Percentiles rank a stretch among this genome's conserved stretches.
phyloP scores from a whole-genome alignment of 30 jellyfish, hydroid and myxozoan species.

The Hydractinia echinata region DNA sequence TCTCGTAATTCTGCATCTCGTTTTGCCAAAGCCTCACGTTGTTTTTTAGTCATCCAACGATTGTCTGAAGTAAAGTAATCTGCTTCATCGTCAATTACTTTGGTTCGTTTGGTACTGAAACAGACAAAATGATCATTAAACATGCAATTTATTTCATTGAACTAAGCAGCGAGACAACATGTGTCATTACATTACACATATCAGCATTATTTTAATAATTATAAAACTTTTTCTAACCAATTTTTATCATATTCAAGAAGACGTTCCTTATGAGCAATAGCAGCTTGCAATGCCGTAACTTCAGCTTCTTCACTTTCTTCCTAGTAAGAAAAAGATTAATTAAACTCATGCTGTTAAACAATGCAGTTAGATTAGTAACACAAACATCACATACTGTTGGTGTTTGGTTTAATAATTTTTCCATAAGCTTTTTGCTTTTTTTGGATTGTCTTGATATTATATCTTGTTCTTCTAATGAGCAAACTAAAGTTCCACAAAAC shows the following conservation, averaged over 20 bases:
- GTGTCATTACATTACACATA: not conserved
- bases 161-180: not conserved
- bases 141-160: not conserved
- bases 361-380: not conserved
- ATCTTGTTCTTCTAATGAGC: constrained; percentile 90
- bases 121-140: not conserved
- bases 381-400: constrained; percentile 1
- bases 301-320: not conserved
- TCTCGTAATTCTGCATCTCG: constrained; percentile 64
- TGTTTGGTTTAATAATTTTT: constrained; percentile 54
- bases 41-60: constrained; percentile 86
- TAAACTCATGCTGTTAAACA: not conserved
- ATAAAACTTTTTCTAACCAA: constrained; percentile 28
- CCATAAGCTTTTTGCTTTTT: constrained; percentile 71
- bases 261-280: constrained; percentile 72
- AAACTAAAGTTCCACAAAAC: constrained; percentile 90
- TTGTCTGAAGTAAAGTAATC: constrained; percentile 83
- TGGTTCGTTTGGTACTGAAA: constrained; percentile 77
- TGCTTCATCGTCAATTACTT: constrained; percentile 98
- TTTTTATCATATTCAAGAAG: constrained; percentile 76
- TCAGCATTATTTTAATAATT: too few species aligned
- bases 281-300: constrained; percentile 37
- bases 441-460: constrained; percentile 66
- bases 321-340: not conserved
- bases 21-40: constrained; percentile 50